These are phyloP conservation scores for Ammodramus savannarum DNA, from an alignment of 2,113 vertebrate genomes.

Conservation along the genomic window DNA sequence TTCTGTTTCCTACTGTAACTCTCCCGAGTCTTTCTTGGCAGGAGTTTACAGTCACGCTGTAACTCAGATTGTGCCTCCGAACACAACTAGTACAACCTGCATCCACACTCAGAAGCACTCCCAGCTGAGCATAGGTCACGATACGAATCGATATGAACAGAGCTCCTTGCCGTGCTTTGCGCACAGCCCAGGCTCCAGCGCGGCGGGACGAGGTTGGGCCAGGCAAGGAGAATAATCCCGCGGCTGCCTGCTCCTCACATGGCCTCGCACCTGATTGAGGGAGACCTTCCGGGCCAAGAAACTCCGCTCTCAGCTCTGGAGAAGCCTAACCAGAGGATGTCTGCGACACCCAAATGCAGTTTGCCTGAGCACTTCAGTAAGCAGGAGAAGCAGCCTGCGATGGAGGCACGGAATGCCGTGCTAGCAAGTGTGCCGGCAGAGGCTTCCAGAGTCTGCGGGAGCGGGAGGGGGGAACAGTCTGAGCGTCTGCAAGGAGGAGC, in stretches of 20 bases:
- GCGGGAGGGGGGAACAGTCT: rapidly evolving
- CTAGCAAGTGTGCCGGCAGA: background rate
- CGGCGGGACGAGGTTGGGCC: background rate
- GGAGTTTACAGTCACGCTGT: background rate
- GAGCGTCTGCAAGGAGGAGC: background rate
- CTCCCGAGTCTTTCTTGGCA: slow-evolving; percentile 25
- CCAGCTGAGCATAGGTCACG: background rate
- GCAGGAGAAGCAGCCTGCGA: background rate
- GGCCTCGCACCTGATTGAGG: background rate
- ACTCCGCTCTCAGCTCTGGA: background rate
- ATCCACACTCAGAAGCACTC: background rate
- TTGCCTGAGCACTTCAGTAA: background rate
- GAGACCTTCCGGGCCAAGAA: background rate
- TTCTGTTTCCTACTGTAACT: slow-evolving; percentile 52
- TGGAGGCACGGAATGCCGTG: background rate
- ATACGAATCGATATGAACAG: background rate
- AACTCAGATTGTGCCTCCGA: background rate
- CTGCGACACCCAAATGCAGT: background rate
- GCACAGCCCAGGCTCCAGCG: background rate
- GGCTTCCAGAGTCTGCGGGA: background rate
- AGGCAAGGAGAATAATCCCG: background rate
- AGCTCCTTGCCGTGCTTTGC: background rate
- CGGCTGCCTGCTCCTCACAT: background rate
- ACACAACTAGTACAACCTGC: background rate
- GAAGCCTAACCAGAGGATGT: background rate